A percentile compares a stretch with the other conserved stretches of the same genome.
phyloP scores from a whole-genome alignment of 2,113 vertebrate genomes.

The Nycticryphes semicollaris region DNA sequence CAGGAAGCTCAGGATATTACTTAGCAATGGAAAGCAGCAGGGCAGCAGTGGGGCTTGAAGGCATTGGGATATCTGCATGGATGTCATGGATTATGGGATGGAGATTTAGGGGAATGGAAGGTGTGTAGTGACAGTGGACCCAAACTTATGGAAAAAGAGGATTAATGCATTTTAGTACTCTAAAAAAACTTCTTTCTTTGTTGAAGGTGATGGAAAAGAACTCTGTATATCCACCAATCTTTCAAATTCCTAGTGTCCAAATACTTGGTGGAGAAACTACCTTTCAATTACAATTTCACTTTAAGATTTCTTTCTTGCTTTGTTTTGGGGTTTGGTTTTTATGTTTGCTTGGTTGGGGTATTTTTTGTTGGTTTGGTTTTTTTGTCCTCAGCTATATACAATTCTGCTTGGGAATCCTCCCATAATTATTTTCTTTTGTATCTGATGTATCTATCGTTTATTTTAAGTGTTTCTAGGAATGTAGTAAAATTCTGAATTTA shows the following conservation, averaged over 20 bases:
- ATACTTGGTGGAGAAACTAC: neutral
- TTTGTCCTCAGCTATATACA: neutral
- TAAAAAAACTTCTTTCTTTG: neutral
- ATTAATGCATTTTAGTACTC: neutral
- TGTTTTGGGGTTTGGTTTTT: too few species aligned
- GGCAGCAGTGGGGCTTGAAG: neutral
- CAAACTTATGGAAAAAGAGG: neutral
- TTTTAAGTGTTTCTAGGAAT: conserved; percentile 39
- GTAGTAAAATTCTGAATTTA: conserved; percentile 51
- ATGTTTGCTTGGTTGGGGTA: too few species aligned
- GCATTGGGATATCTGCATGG: neutral
- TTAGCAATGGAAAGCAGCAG: neutral
- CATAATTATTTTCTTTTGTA: conserved; percentile 10
- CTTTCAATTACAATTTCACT: neutral
- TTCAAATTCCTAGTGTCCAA: neutral
- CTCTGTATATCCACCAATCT: neutral
- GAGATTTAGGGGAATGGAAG: neutral
- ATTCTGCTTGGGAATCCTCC: neutral
- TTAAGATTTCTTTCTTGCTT: neutral
- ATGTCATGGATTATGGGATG: neutral
- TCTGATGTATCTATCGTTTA: conserved; percentile 43
- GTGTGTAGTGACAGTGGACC: neutral
- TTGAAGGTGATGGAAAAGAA: neutral
- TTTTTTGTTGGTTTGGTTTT: too few species aligned
- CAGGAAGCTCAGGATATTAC: neutral